Percentiles rank a stretch among this genome's conserved stretches.
Evolutionary conservation across 2,113 vertebrate genomes (phyloP).

Genomic region (Macrotus californicus): DNA sequence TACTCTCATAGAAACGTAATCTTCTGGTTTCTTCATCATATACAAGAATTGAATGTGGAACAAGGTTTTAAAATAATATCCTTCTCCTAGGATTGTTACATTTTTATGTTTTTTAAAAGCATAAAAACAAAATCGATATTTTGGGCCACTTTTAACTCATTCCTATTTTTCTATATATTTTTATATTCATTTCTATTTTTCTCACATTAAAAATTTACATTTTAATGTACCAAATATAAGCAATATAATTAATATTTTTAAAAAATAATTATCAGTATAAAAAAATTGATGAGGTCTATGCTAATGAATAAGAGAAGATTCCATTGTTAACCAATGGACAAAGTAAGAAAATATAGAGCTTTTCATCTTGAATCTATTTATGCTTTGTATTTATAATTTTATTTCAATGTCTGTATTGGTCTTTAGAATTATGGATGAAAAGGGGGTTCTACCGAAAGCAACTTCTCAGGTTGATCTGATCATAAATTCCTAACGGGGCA

Average conservation of each 20-base stretch:
- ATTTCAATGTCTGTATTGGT: not conserved
- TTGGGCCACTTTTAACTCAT: not conserved
- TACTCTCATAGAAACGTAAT: not conserved
- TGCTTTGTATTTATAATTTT: not conserved
- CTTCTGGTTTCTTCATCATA: not conserved
- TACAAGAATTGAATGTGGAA: not conserved
- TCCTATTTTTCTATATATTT: not conserved
- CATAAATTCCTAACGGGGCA: not conserved
- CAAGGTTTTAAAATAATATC: not conserved
- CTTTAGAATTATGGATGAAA: not conserved
- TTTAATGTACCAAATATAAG: not conserved
- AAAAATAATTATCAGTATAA: not conserved
- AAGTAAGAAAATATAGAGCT: not conserved
- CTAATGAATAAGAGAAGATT: not conserved
- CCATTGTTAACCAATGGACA: not conserved
- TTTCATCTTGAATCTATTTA: not conserved
- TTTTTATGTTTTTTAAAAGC: not conserved
- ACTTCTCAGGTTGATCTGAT: not conserved
- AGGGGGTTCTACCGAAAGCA: not conserved
- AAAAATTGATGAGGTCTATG: not conserved
- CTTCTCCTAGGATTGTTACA: not conserved
- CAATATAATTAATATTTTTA: not conserved
- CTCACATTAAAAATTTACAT: not conserved
- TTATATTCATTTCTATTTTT: not conserved
- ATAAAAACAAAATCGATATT: not conserved